Evolutionary conservation across 2,888 invertebrate genomes (phyloP), one percentile per base, ranked within the genome.

Genomic region (Germaria angustata): DNA sequence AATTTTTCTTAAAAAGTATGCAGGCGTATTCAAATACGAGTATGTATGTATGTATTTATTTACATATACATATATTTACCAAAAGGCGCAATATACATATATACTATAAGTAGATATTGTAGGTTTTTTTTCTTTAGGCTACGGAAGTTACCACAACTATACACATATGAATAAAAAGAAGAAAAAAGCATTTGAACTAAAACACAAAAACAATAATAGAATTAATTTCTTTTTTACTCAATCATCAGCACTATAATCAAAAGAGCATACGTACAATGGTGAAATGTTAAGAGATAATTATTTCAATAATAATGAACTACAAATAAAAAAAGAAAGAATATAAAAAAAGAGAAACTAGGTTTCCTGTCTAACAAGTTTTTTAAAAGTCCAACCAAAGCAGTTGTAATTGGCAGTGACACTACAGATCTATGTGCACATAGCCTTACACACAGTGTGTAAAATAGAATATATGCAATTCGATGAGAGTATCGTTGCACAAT

Each of bases 281-380:
- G 53, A 57, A 69, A 55, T 41, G 51, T 53, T 76, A 78, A 79
- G 75, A 76, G 76, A 65, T 68, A 76, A 57, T 66, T 2, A 66
- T 71, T 69, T 53, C 44, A 81, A 72, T 66, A 71, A 69, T 63
- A 71, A 63, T 71, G 34, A 57, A 57, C 6, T 51, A 17, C 24
- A 63, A 65, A 36, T 4, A 66, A 17, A 44, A 46, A n/a, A 66
- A 36, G 49, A 13, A 57, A 28, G 39, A 49, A 39, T 2, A 55
- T 24, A 39, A 49, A 68, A 68, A 49, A 68, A 82, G 83, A 75
- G 83, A 80, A 83, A 80, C 76, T 80, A 61, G 78, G 75, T 82
- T 82, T 82, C 82, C 82, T 82, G 82, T 75, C 75, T 82, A 71
- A 82, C 82, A 79, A 79, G 82, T 82, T 79, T 82, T 82, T 69